phyloP scores from a whole-genome alignment of 1,140 invertebrate species.

The Papilio dardanus region DNA sequence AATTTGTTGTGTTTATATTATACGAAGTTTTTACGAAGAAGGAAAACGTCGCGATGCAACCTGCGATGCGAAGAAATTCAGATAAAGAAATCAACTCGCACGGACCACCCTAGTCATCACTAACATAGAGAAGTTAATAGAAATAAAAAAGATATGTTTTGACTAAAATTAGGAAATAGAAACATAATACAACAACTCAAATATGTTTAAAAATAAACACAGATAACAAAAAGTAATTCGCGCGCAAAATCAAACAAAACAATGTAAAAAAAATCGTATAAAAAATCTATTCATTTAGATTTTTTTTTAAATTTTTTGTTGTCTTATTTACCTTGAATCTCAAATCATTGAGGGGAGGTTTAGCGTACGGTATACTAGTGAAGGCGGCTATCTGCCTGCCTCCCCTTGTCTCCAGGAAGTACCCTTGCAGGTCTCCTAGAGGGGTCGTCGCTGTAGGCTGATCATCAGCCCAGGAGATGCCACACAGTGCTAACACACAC shows the following conservation, averaged over 20 bases:
- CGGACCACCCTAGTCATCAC: background rate
- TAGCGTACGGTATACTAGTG: conserved; percentile 85
- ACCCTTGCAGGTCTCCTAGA: conserved; percentile 75
- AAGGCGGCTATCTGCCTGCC: conserved; percentile 80
- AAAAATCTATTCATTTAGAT: background rate
- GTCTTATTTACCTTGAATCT: conserved; percentile 84
- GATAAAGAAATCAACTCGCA: background rate
- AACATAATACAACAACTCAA: background rate
- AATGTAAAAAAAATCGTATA: background rate
- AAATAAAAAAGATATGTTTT: too few relatives aligned
- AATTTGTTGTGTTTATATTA: background rate
- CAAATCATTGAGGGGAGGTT: conserved; percentile 85
- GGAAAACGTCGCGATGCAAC: background rate
- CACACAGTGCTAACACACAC: conserved; percentile 21
- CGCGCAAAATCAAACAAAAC: background rate
- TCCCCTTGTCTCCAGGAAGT: conserved; percentile 73
- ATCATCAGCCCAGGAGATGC: background rate
- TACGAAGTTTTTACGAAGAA: background rate
- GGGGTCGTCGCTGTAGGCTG: conserved; percentile 52
- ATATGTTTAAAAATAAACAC: background rate
- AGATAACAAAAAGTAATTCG: background rate
- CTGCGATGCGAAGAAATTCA: background rate
- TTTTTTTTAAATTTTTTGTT: background rate
- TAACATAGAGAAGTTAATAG: background rate
- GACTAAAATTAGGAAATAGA: background rate